These are phyloP conservation scores for Cepaea hortensis DNA, from an alignment of 2,888 invertebrate species.

Conservation along the genomic window DNA sequence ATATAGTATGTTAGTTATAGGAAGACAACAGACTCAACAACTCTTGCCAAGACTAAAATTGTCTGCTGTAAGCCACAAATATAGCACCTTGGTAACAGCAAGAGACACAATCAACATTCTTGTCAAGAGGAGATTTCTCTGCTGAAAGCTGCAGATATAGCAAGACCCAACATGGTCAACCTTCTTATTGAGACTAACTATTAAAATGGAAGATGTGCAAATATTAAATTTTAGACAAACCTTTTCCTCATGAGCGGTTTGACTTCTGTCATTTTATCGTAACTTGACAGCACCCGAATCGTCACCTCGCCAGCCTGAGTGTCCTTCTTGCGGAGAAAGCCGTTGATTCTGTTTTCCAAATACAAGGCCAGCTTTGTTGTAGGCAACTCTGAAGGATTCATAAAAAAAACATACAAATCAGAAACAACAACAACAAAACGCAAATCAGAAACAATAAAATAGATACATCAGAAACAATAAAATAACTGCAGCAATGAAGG, in stretches of 20 bases:
- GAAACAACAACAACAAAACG: background rate
- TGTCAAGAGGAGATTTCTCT: too few species aligned
- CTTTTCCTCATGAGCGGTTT: slow-evolving; percentile 95
- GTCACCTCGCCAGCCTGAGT: slow-evolving; percentile 98
- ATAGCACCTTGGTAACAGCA: too few species aligned
- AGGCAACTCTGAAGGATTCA: slow-evolving; percentile 82
- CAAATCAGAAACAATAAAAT: background rate
- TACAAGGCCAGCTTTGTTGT: slow-evolving; percentile 96
- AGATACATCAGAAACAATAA: background rate
- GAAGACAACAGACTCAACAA: too few species aligned
- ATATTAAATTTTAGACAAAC: slow-evolving; percentile 52
- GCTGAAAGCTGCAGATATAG: too few species aligned
- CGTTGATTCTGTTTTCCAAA: slow-evolving; percentile 97
- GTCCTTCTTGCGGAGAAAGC: slow-evolving; percentile 94
- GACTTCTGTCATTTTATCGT: slow-evolving; percentile 99
- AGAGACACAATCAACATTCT: too few species aligned
- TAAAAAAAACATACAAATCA: background rate
- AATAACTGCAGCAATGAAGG: background rate
- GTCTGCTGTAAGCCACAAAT: too few species aligned
- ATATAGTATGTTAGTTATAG: too few species aligned
- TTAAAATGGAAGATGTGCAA: too few species aligned
- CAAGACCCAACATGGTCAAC: too few species aligned
- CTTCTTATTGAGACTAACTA: too few species aligned
- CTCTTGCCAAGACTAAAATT: too few species aligned
- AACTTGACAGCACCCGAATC: slow-evolving; percentile 97